phyloP scores from a whole-genome alignment of 2,888 invertebrate genomes.

The Lepas anatifera region DNA sequence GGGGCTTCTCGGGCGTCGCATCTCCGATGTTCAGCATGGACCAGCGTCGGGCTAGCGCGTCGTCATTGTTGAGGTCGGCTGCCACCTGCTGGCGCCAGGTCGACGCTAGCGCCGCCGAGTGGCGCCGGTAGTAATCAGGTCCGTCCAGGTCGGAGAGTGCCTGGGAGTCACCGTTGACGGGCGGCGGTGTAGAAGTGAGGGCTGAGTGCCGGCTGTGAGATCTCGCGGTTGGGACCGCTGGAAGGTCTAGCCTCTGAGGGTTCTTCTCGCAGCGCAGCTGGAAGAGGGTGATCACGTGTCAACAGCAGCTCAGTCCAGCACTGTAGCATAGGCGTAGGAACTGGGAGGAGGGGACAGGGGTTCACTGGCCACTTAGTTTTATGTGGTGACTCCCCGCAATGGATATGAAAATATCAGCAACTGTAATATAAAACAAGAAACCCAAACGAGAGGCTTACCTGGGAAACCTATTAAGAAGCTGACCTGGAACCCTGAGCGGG shows the following conservation, averaged over 20 bases:
- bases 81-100: background rate
- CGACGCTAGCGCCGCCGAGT: background rate
- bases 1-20: background rate
- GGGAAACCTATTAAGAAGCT: no score
- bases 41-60: background rate
- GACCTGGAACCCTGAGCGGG: no score
- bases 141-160: no score
- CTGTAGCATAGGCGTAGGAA: background rate
- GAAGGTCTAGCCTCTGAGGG: background rate
- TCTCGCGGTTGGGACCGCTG: background rate
- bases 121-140: background rate
- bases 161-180: background rate
- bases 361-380: no score
- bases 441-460: no score
- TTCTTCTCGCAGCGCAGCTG: slow-evolving; percentile 1
- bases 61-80: background rate
- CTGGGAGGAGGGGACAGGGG: background rate
- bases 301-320: no score
- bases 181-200: background rate
- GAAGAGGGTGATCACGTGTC: no score
- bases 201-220: no score
- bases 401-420: no score
- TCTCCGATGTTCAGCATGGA: background rate
- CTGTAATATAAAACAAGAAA: no score
- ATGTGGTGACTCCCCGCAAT: no score